Evolutionary conservation across 2,888 invertebrate genomes (phyloP), one percentile per base, ranked within the genome.

Genomic region (Aricia artaxerxes): DNA sequence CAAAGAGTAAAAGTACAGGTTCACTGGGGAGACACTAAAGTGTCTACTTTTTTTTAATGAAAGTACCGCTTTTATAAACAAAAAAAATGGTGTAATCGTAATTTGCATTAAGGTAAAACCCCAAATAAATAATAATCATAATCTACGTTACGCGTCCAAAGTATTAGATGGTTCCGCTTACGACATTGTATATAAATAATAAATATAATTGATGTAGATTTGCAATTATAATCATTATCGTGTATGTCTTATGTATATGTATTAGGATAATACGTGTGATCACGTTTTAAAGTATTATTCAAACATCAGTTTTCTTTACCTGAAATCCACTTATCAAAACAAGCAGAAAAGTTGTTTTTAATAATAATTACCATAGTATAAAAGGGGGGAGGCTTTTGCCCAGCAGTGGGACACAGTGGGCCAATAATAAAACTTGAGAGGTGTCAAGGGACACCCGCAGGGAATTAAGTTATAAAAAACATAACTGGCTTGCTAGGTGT

Each of bases 171-270:
- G 35, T 13, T 49, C 9, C 0, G 9, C 49, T 49, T 38, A 16
- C 69, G 69, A 69, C 69, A 69, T 69, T 69, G 69, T 69, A 69
- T 69, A 69, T 69, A 35, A 69, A 69, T 69, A 69, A 69, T 69
- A 35, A 69, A 69, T 69, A 69, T 69, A 38, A 69, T 69, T 69
- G 35, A 35, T 69, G 24, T 69, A 13, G 4, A 69, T 69, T 69
- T 69, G 69, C 69, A 69, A 69, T 35, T 69, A 69, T 75, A 24
- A 75, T 49, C 4, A 49, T 49, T 75, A 75, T 75, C 75, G 64
- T 73, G 24, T 49, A 75, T 49, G 24, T 5, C 49, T 75, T 75
- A 75, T 75, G 49, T 75, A 31, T 49, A 24, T 38, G 77, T 61
- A 60, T 78, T 64, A 35, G 61, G 38, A 38, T 40, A 31, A 57